Evolutionary conservation across 2,113 vertebrate genomes (phyloP), one percentile per base, ranked within the genome.

Genomic region (Scytalopus superciliaris): DNA sequence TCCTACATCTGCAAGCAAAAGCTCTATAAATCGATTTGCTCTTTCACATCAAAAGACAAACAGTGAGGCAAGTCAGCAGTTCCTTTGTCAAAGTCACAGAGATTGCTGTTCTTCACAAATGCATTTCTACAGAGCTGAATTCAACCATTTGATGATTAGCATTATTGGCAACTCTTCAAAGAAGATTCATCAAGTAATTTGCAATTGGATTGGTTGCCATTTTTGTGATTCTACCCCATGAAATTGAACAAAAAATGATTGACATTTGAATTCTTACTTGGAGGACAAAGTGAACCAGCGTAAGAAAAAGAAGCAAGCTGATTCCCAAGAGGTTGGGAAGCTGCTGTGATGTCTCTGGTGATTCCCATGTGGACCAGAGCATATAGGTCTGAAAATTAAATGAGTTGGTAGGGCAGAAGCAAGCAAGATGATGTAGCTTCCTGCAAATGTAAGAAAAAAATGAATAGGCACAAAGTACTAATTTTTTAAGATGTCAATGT

Each of bases 11-110:
- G 98, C 98, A 97, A 98, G 97, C 98, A 98, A 98, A 98, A 98
- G 98, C 98, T 98, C 98, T 98, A 98, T 98, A 98, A 99, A 99
- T 99, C 98, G 99, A 99, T 99, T 99, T 99, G 99, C 99, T 99
- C 99, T 99, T 99, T 98, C 99, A 99, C 99, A 99, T 99, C 99
- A 99, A 99, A 99, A 99, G 99, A 99, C 99, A 99, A 99, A 99
- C 99, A 99, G 98, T 98, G 98, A 98, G 98, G 98, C 98, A 98
- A 99, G 99, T 99, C 99, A 99, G 99, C 99, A 99, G 98, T 99
- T 99, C 99, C 98, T 99, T 98, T 99, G 99, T 99, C 99, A 99
- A 99, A 99, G 99, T 99, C 99, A 99, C 98, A 99, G 98, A 98
- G 99, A 99, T 98, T 98, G 99, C 99, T 98, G 98, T 98, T 98